These are phyloP conservation scores for Drosophila austrosaltans DNA, from an alignment of 2,888 invertebrate genomes.

Conservation along the genomic window DNA sequence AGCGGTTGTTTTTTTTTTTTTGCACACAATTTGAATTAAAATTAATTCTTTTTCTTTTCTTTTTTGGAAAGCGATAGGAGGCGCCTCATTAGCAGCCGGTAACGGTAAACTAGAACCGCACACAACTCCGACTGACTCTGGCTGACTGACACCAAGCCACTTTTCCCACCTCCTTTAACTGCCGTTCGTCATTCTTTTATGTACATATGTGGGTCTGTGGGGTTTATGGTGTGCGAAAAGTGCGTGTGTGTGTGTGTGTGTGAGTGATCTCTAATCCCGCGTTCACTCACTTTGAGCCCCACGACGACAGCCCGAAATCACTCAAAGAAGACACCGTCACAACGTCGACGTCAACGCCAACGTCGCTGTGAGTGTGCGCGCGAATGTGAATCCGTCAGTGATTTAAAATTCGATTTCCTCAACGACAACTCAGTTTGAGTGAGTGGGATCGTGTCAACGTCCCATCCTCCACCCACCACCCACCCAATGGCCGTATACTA, in stretches of 20 bases:
- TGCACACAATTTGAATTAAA: slow-evolving; percentile 14
- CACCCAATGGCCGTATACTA: slow-evolving; percentile 2
- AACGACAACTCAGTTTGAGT: slow-evolving; percentile 43
- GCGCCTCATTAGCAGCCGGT: slow-evolving; percentile 2
- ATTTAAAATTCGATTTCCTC: slow-evolving; percentile 7
- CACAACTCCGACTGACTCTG: slow-evolving; percentile 20
- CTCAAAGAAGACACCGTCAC: slow-evolving; percentile 42
- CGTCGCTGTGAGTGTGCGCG: slow-evolving; percentile 10
- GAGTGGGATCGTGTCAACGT: slow-evolving; percentile 48
- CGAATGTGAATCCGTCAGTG: slow-evolving; percentile 16
- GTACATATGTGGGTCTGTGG: slow-evolving; percentile 22
- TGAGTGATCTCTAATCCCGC: slow-evolving; percentile 45
- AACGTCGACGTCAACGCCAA: slow-evolving; percentile 11
- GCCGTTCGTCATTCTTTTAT: slow-evolving; percentile 43
- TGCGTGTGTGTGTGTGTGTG: slow-evolving; percentile 19
- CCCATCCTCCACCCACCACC: slow-evolving; percentile 1
- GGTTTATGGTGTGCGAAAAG: slow-evolving; percentile 23
- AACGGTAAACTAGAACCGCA: slow-evolving; percentile 17
- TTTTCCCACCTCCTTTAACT: slow-evolving; percentile 67
- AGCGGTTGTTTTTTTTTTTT: slow-evolving; percentile 27
- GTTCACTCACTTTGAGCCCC: slow-evolving; percentile 38
- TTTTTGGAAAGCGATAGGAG: slow-evolving; percentile 9
- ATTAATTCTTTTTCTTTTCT: slow-evolving; percentile 13
- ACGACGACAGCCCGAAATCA: slow-evolving; percentile 39
- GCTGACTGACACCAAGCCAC: slow-evolving; percentile 66